Evolutionary conservation across 2,797 vertebrate species (phyloP).

Genomic region (Sebastes diploproa): DNA sequence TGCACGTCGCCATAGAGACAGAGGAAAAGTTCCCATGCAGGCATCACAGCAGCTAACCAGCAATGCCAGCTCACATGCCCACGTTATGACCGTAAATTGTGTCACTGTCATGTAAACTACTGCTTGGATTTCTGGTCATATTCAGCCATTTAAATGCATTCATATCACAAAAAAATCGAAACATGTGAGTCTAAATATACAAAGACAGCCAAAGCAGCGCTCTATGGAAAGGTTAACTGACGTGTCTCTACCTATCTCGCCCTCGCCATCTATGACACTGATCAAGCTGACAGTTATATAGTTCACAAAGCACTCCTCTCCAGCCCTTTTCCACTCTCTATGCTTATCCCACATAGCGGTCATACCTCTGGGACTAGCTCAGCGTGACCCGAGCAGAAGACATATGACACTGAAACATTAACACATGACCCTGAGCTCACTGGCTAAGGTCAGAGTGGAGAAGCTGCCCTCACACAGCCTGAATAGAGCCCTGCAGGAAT

Average conservation of each 20-base stretch:
- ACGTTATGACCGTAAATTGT: conserved; percentile 18
- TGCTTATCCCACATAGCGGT: conserved; percentile 44
- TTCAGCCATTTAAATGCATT: neutral
- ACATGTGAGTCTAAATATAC: neutral
- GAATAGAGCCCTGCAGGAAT: conserved; percentile 13
- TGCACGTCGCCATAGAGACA: conserved; percentile 67
- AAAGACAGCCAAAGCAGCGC: neutral
- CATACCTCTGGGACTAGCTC: conserved; percentile 58
- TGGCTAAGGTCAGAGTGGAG: conserved; percentile 40
- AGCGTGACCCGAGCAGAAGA: conserved; percentile 63
- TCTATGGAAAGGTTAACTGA: neutral
- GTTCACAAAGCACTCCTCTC: conserved; percentile 10
- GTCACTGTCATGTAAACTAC: conserved; percentile 1
- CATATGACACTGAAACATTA: conserved; percentile 65
- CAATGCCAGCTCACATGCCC: conserved; percentile 31
- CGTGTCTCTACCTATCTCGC: neutral
- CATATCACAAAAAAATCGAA: neutral
- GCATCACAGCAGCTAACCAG: conserved; percentile 53
- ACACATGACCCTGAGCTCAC: conserved; percentile 54
- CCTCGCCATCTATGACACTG: conserved; percentile 14
- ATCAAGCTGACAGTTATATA: conserved; percentile 48
- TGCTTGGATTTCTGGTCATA: conserved; percentile 4
- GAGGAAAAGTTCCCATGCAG: conserved; percentile 55
- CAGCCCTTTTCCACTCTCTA: conserved; percentile 6
- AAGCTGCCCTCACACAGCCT: conserved; percentile 37